Evolutionary conservation across 2,113 vertebrate species (phyloP), one percentile per base, ranked within the genome.

Genomic region (Anthoscopus minutus): DNA sequence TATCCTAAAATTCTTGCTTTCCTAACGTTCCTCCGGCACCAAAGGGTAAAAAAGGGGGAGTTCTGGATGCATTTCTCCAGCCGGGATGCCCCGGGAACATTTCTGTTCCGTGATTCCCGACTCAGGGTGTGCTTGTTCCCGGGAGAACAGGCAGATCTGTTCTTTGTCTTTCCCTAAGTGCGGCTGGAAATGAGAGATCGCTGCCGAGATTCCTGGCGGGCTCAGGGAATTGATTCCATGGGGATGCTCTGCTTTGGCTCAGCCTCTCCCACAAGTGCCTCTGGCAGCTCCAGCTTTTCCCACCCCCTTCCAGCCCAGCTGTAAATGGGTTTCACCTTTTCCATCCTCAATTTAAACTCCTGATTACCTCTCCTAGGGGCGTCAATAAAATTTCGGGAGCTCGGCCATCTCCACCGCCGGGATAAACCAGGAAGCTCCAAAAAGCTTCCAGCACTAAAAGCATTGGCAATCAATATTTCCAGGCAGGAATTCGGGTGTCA

Each of bases 141-240:
- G n/a, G 72, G 76, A 89, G 89, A 91, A 86, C 77, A 56, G 90
- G 79, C 72, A 47, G 83, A 71, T 91, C 91, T 88, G 69, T 61
- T 91, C 86, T 88, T 81, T 92, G 66, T 87, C 84, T 45, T 15
- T 35, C 67, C 61, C 89, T 31, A 12, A 17, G 5, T 0, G 42
- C 0, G 66, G 64, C 58, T 53, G 53, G 20, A 56, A 58, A 35
- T 2, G 45, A 51, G 44, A 2, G 45, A 62, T 86, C 44, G 7
- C 2, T 16, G 86, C 69, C 40, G 67, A 44, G 58, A 48, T 69
- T 42, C 37, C 81, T 42, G 81, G 81, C 40, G 19, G 11, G 10
- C 58, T 5, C 45, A 7, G 67, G 81, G 86, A 44, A 60, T 10
- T 2, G 35, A 21, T 66, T 23, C 22, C 44, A 2, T 0, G 2